A percentile compares a stretch with the other conserved stretches of the same genome.
These are phyloP conservation scores for Leucosticte australis DNA, from an alignment of 2,113 vertebrate genomes.

Conservation along the genomic window DNA sequence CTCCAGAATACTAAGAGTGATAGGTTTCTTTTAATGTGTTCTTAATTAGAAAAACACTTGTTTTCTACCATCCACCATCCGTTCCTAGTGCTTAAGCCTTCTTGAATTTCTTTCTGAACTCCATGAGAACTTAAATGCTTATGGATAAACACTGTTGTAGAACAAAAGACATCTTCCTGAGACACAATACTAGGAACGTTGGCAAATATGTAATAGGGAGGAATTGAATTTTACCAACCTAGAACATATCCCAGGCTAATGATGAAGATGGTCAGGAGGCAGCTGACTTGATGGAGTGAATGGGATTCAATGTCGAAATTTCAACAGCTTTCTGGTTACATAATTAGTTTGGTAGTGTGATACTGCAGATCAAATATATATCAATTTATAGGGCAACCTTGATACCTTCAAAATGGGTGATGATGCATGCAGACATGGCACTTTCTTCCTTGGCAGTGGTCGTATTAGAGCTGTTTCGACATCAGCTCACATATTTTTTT, in stretches of 20 bases:
- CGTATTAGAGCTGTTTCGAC: neutral
- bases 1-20: neutral
- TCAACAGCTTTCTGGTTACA: neutral
- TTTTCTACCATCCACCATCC: neutral
- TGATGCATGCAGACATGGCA: neutral
- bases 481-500: neutral
- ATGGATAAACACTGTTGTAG: neutral
- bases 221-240: neutral
- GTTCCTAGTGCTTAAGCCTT: neutral
- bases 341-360: neutral
- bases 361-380: neutral
- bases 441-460: neutral
- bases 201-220: neutral
- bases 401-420: neutral
- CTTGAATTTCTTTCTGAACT: neutral
- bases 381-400: neutral
- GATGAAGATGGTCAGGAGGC: neutral
- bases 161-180: neutral
- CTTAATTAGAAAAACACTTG: neutral
- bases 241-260: neutral
- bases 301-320: neutral
- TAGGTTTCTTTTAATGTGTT: neutral
- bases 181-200: neutral
- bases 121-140: neutral
- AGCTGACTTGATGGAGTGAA: neutral